Evolutionary conservation across 2,888 invertebrate genomes (phyloP).

Genomic region (Acanthococcus lagerstroemiae): DNA sequence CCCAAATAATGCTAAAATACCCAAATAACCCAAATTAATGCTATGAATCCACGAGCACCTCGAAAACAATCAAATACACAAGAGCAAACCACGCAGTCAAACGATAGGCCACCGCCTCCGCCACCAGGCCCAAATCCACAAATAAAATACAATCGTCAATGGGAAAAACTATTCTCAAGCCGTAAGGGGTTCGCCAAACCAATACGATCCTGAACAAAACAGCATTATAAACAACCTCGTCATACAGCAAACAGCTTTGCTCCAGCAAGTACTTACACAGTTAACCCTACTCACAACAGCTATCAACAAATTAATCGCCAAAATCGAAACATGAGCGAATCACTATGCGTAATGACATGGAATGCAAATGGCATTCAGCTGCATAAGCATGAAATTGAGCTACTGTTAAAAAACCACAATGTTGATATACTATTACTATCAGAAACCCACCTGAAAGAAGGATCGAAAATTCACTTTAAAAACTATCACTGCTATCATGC

Average conservation of each 20-base stretch:
- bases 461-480: background rate
- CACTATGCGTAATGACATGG: background rate
- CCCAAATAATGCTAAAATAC: too few species aligned
- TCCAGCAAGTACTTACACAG: background rate
- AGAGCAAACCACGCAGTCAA: background rate
- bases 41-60: background rate
- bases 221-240: background rate
- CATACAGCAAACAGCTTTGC: background rate
- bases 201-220: background rate
- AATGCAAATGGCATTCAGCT: background rate
- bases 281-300: background rate
- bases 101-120: background rate
- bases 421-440: background rate
- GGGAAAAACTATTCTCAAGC: background rate
- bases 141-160: too few species aligned
- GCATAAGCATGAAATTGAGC: background rate
- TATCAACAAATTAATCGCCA: background rate
- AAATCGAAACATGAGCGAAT: background rate
- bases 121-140: background rate
- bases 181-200: background rate
- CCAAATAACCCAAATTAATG: too few species aligned
- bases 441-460: background rate
- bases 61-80: background rate
- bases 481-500: background rate
- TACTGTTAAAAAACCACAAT: background rate